Evolutionary conservation across 2,797 vertebrate species (phyloP).

Genomic region (Ctenochaetus hawaiiensis): DNA sequence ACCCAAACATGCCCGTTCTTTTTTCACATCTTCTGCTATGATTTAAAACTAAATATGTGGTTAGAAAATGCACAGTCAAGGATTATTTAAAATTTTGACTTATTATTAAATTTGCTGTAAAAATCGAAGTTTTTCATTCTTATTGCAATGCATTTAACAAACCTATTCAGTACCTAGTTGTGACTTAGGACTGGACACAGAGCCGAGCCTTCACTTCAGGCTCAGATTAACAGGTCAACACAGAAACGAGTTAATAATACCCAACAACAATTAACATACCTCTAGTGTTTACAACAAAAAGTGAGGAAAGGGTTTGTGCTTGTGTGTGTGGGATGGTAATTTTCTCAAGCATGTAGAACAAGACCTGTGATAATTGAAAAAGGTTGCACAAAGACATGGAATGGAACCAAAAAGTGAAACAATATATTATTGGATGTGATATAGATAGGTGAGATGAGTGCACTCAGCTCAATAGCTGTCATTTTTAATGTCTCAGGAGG

Average conservation of each 20-base stretch:
- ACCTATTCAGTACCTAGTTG: constrained; percentile 6
- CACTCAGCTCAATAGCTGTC: neutral
- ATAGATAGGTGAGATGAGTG: constrained; percentile 10
- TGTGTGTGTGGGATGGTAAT: constrained; percentile 16
- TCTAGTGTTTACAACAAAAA: constrained; percentile 51
- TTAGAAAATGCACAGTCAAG: neutral
- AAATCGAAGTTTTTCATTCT: neutral
- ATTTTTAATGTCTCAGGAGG: neutral
- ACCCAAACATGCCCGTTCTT: neutral
- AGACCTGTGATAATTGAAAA: constrained; percentile 63
- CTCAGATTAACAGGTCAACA: constrained; percentile 75
- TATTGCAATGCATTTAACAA: neutral
- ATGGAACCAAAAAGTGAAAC: neutral
- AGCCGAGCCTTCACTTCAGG: constrained; percentile 68
- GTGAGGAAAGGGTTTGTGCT: constrained; percentile 7
- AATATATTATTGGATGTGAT: constrained; percentile 10
- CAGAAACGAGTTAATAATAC: constrained; percentile 64
- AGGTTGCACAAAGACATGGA: constrained; percentile 32
- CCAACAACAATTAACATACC: constrained; percentile 70
- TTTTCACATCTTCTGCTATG: neutral
- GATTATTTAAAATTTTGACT: neutral
- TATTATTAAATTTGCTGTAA: neutral
- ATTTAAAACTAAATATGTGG: neutral
- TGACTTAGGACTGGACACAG: constrained; percentile 52
- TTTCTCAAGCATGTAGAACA: constrained; percentile 39